phyloP scores from a whole-genome alignment of 2,797 vertebrate genomes.

The Tangara arthus region DNA sequence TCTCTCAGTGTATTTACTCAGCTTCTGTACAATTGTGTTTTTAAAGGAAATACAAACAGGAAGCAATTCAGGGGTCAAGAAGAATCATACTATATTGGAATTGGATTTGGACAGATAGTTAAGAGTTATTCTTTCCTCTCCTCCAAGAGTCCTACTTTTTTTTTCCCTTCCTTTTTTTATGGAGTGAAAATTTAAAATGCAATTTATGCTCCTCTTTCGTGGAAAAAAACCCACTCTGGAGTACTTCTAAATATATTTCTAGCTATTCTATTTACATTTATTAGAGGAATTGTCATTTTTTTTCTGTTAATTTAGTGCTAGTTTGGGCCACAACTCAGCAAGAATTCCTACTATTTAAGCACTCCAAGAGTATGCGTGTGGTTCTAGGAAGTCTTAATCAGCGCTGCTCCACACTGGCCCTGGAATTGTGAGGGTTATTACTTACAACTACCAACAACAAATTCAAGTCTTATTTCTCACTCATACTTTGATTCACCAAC shows the following conservation, averaged over 20 bases:
- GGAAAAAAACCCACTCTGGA: not conserved
- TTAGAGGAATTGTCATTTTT: not conserved
- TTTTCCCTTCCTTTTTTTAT: not conserved
- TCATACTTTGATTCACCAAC: not conserved
- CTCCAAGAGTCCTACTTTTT: not conserved
- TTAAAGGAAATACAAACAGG: not conserved
- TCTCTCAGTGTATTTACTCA: not conserved
- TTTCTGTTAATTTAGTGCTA: not conserved
- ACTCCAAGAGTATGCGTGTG: not conserved
- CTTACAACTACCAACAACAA: not conserved
- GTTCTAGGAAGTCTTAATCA: not conserved
- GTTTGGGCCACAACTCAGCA: not conserved
- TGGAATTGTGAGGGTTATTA: not conserved
- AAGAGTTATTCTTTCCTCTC: not conserved
- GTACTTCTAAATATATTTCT: not conserved
- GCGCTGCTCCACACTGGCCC: not conserved
- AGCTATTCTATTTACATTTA: not conserved
- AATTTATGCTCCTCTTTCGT: not conserved
- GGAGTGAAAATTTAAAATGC: not conserved
- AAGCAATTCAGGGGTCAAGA: not conserved
- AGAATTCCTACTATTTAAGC: not conserved
- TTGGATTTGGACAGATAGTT: not conserved
- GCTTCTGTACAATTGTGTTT: not conserved
- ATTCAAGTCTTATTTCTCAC: not conserved
- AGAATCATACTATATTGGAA: not conserved